Evolutionary conservation across 2,797 vertebrate genomes (phyloP).

Genomic region (Anniella stebbinsi): DNA sequence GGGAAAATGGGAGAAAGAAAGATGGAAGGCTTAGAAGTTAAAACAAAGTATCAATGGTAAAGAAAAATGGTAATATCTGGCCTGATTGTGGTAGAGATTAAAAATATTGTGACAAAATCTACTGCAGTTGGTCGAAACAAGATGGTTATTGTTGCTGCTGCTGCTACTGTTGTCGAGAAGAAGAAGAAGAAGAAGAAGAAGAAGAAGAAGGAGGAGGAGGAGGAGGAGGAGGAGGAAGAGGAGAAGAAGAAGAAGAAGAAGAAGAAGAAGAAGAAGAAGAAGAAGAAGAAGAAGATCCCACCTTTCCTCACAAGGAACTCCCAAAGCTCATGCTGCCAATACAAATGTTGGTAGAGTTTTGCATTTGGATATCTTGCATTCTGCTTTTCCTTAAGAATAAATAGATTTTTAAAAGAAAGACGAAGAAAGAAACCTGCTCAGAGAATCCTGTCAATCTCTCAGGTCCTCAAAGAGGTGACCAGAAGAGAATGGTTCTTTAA

Average conservation of each 20-base stretch:
- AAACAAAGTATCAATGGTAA: not conserved
- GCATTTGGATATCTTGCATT: not conserved
- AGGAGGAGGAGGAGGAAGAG: no score
- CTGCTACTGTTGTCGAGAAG: no score
- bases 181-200: no score
- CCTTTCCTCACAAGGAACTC: not conserved
- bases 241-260: no score
- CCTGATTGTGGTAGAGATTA: not conserved
- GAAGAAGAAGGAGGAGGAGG: no score
- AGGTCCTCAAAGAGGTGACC: not conserved
- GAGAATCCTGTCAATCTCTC: not conserved
- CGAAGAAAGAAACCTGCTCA: not conserved
- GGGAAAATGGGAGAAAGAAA: not conserved
- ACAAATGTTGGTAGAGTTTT: not conserved
- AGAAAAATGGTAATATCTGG: not conserved
- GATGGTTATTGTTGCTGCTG: not conserved
- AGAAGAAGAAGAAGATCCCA: no score
- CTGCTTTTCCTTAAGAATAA: not conserved
- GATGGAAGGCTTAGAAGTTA: not conserved
- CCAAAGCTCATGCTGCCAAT: not conserved
- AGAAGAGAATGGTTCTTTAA: not conserved
- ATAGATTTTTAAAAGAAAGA: not conserved
- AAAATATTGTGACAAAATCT: not conserved
- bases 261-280: no score
- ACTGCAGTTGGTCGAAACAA: not conserved